Conservation (phyloP, 2,113 vertebrate genomes). For the Pipa parva region DNA sequence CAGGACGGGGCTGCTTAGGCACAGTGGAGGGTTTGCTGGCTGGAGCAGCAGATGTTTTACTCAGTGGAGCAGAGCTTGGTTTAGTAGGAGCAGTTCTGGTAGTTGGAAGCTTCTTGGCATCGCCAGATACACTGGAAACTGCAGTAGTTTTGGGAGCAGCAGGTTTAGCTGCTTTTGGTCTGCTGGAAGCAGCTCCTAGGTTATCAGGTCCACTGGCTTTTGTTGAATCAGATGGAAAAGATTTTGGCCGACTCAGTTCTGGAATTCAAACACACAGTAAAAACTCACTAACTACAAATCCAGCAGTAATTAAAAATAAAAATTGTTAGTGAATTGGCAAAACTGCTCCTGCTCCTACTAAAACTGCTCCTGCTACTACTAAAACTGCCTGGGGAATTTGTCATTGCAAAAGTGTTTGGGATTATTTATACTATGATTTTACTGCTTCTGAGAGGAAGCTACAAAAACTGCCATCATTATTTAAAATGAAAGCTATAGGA, state of each 20-base stretch:
- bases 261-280: conserved; percentile 16
- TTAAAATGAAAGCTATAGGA: too few species aligned
- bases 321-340: not conserved
- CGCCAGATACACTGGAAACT: conserved; percentile 41
- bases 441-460: too few species aligned
- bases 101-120: conserved; percentile 65
- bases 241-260: conserved; percentile 64
- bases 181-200: conserved; percentile 42
- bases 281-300: not conserved
- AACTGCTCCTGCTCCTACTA: too few species aligned
- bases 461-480: too few species aligned
- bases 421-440: too few species aligned
- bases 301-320: not conserved
- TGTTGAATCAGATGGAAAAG: conserved; percentile 46
- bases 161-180: conserved; percentile 56
- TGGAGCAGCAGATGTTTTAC: conserved; percentile 55
- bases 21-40: conserved; percentile 43
- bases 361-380: too few species aligned
- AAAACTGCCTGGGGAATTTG: too few species aligned
- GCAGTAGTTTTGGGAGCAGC: conserved; percentile 50
- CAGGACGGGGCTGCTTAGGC: conserved; percentile 53
- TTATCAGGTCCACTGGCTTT: conserved; percentile 50
- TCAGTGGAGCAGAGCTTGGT: conserved; percentile 38
- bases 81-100: conserved; percentile 49
- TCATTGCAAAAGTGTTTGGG: too few species aligned